These are phyloP conservation scores for Therioaphis trifolii DNA, from an alignment of 2,888 invertebrate genomes.

Conservation along the genomic window DNA sequence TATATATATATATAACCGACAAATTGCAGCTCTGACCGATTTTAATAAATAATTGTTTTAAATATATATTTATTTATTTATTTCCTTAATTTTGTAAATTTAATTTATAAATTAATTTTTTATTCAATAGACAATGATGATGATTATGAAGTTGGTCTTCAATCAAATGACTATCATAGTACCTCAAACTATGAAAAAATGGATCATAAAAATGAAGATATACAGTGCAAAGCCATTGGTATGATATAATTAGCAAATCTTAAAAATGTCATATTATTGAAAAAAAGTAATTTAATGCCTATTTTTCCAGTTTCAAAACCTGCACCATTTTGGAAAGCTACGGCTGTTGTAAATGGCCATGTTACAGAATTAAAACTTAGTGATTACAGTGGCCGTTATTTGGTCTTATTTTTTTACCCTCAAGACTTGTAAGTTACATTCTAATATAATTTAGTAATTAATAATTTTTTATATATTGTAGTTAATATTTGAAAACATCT, in stretches of 20 bases:
- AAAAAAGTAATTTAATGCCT: background rate
- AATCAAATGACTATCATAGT: constrained; percentile 58
- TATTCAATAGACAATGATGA: constrained; percentile 60
- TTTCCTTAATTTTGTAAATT: background rate
- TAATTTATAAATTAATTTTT: background rate
- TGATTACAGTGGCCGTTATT: constrained; percentile 67
- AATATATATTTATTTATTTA: constrained; percentile 1
- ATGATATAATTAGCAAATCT: too few relatives aligned
- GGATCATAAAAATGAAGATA: constrained; percentile 59
- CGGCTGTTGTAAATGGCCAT: constrained; percentile 67
- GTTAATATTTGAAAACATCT: too few relatives aligned
- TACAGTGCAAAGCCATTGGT: constrained; percentile 58
- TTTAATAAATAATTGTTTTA: constrained; percentile 58
- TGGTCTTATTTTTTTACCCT: constrained; percentile 67
- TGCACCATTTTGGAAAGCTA: constrained; percentile 67
- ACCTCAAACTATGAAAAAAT: constrained; percentile 59
- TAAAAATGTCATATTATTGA: background rate
- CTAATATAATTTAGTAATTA: background rate
- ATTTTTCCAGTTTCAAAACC: constrained; percentile 66
- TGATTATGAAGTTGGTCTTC: constrained; percentile 57
- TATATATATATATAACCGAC: constrained; percentile 35
- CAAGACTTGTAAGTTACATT: constrained; percentile 67
- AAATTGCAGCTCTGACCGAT: constrained; percentile 62
- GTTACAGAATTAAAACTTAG: constrained; percentile 66
- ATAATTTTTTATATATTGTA: too few relatives aligned